Conservation (phyloP, 2,888 invertebrate genomes). For the Pristionchus maxplancki region DNA sequence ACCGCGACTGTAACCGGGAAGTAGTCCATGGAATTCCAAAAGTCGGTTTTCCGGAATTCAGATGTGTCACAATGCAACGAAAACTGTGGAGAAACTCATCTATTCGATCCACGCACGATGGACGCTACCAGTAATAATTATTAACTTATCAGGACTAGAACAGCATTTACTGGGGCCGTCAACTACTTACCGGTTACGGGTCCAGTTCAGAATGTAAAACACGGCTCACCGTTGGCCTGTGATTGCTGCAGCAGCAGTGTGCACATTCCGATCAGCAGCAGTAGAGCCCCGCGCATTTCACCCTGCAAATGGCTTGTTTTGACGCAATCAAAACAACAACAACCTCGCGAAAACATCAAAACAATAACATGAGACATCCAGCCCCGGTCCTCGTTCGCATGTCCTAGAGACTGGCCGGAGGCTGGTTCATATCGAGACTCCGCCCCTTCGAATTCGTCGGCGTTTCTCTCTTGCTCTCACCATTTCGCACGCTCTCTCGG, state of each 20-base stretch:
- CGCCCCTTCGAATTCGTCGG: slow-evolving; percentile 3
- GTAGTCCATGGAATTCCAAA: neutral
- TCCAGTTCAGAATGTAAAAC: neutral
- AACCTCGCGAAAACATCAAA: neutral
- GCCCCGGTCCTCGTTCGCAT: neutral
- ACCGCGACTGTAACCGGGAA: slow-evolving; percentile 10
- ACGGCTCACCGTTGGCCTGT: neutral
- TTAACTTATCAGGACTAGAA: too few species aligned
- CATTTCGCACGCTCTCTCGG: neutral
- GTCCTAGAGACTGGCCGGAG: neutral
- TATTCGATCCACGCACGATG: too few species aligned
- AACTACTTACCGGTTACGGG: neutral
- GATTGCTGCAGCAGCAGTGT: neutral
- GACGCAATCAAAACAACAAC: neutral
- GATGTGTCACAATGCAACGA: too few species aligned
- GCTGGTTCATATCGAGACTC: neutral
- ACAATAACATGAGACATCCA: neutral
- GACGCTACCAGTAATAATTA: too few species aligned
- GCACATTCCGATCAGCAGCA: slow-evolving; percentile 30
- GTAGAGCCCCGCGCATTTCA: slow-evolving; percentile 29
- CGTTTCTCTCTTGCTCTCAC: neutral
- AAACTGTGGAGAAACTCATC: too few species aligned
- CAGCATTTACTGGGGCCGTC: neutral
- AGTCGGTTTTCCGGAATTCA: too few species aligned
- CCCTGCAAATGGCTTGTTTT: slow-evolving; percentile 10